Evolutionary conservation across 2,888 invertebrate species (phyloP).

Genomic region (Lasius platythorax): DNA sequence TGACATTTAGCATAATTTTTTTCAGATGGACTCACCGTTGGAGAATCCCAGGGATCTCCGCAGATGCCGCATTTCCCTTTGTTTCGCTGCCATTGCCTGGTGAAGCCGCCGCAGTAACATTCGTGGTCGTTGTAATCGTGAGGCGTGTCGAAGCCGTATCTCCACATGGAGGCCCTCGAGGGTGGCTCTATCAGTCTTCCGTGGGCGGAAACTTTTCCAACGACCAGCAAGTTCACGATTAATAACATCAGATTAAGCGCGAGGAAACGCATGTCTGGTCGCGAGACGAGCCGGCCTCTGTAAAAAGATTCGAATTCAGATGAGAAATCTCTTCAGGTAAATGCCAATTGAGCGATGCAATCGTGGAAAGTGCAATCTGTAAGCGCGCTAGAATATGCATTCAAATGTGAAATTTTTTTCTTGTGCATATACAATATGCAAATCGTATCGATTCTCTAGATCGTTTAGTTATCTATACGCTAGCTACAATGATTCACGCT

Average conservation of each 20-base stretch:
- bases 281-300: constrained; percentile 30
- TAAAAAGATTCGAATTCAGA: constrained; percentile 20
- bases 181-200: constrained; percentile 94
- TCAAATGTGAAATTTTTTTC: constrained; percentile 29
- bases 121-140: constrained; percentile 97
- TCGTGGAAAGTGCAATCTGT: neutral
- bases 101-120: constrained; percentile 94
- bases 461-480: neutral
- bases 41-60: constrained; percentile 93
- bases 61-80: constrained; percentile 95
- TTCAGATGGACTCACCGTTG: constrained; percentile 80
- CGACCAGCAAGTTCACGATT: constrained; percentile 65
- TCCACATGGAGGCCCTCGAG: constrained; percentile 95
- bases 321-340: neutral
- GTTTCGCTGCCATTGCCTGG: constrained; percentile 93
- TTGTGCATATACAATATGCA: neutral
- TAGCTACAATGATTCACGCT: constrained; percentile 24
- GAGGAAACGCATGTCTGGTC: constrained; percentile 65
- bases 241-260: constrained; percentile 60
- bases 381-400: constrained; percentile 1
- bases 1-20: neutral
- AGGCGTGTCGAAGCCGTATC: constrained; percentile 95
- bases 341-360: neutral
- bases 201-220: constrained; percentile 87
- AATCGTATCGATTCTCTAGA: neutral